Conservation (phyloP, 2,888 invertebrate species). For the Nymphalis c-album region DNA sequence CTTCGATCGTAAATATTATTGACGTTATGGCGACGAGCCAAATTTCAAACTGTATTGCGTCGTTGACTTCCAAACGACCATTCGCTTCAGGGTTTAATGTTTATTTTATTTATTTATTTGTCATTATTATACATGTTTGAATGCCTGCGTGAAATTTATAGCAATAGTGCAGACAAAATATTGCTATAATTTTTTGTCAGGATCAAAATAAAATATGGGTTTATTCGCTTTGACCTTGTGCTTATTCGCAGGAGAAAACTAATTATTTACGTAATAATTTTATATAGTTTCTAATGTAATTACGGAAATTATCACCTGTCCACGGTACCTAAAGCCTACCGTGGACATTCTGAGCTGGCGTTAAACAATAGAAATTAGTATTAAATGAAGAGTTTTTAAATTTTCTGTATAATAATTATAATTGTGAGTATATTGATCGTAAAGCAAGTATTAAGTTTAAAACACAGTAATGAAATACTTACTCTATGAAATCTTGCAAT, state of each 20-base stretch:
- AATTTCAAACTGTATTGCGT: constrained; percentile 34
- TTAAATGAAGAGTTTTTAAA: too few relatives aligned
- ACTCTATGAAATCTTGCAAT: not conserved
- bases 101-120: constrained; percentile 28
- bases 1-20: constrained; percentile 32
- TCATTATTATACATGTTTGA: constrained; percentile 1
- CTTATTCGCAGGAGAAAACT: too few relatives aligned
- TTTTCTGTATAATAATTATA: too few relatives aligned
- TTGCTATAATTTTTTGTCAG: constrained; percentile 12
- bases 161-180: constrained; percentile 10
- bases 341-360: too few relatives aligned
- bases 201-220: not conserved
- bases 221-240: too few relatives aligned
- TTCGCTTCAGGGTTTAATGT: constrained; percentile 30
- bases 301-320: too few relatives aligned
- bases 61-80: constrained; percentile 35
- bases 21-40: constrained; percentile 34
- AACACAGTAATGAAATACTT: too few relatives aligned
- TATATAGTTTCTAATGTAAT: too few relatives aligned
- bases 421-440: not conserved
- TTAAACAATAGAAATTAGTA: too few relatives aligned
- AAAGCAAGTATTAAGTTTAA: not conserved
- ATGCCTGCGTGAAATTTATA: constrained; percentile 30
- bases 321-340: too few relatives aligned
- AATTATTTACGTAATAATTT: too few relatives aligned